These are phyloP conservation scores for Silurus meridionalis DNA, from an alignment of 2,113 vertebrate genomes.

Conservation along the genomic window DNA sequence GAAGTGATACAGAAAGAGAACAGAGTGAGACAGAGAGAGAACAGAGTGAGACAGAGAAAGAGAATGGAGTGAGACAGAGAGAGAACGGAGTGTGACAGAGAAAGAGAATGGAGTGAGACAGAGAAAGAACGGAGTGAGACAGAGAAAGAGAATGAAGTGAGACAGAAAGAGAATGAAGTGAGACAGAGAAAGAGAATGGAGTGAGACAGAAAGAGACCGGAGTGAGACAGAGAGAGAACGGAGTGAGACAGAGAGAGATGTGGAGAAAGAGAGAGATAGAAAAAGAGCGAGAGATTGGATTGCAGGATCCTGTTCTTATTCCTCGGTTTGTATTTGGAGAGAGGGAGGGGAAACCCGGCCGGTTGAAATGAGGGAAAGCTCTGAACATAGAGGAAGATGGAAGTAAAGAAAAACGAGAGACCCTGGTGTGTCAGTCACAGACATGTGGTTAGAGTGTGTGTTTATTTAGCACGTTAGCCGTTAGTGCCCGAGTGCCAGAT, in stretches of 20 bases:
- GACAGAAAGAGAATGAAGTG: too few species aligned
- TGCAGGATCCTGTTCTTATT: background rate
- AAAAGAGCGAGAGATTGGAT: too few species aligned
- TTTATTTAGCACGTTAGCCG: conserved; percentile 54
- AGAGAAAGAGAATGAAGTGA: too few species aligned
- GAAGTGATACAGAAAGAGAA: too few species aligned
- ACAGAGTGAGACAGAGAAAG: too few species aligned
- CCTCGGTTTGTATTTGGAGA: background rate
- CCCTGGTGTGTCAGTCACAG: conserved; percentile 48
- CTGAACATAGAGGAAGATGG: background rate
- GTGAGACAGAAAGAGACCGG: too few species aligned
- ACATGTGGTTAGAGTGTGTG: conserved; percentile 46
- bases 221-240: too few species aligned
- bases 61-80: too few species aligned
- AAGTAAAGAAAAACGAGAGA: background rate
- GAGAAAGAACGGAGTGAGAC: too few species aligned
- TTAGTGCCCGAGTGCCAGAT: conserved; percentile 26
- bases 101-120: too few species aligned
- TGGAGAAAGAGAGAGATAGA: background rate
- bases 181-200: too few species aligned
- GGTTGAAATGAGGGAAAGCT: background rate
- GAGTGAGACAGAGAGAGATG: background rate
- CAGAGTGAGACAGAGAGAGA: too few species aligned
- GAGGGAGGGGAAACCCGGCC: background rate
- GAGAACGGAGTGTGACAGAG: background rate